phyloP scores from a whole-genome alignment of 2,797 vertebrate genomes.

The Leucoraja ocellata region DNA sequence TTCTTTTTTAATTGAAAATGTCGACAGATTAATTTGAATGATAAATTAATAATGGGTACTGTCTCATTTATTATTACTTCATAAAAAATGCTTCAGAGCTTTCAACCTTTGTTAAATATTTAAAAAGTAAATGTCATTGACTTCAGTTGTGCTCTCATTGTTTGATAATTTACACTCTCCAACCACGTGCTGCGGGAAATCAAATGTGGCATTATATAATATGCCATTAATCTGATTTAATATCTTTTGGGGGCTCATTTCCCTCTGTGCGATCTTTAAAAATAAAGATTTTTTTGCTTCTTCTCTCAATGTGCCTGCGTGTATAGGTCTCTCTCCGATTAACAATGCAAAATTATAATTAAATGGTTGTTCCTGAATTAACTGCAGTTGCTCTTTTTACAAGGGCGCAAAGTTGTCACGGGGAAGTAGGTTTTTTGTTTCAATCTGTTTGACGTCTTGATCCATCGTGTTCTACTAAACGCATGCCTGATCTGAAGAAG shows the following conservation, averaged over 20 bases:
- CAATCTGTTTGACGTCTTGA: neutral
- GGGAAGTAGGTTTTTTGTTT: neutral
- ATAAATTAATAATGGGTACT: conserved; percentile 33
- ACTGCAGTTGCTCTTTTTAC: neutral
- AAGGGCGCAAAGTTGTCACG: neutral
- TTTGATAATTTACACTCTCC: conserved; percentile 14
- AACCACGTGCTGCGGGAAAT: conserved; percentile 19
- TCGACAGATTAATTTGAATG: conserved; percentile 36
- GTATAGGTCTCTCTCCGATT: too few species aligned
- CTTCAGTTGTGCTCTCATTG: neutral
- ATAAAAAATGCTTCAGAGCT: conserved; percentile 29
- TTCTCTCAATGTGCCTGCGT: neutral
- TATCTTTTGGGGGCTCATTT: conserved; percentile 23
- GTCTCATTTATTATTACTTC: conserved; percentile 31
- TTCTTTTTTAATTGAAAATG: conserved; percentile 34
- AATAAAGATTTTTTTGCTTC: neutral
- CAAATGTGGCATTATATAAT: conserved; percentile 28
- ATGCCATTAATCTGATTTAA: conserved; percentile 8
- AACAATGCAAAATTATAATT: neutral
- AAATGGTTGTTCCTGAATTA: neutral
- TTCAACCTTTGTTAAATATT: conserved; percentile 37
- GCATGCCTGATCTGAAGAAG: neutral
- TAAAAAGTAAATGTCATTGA: conserved; percentile 30
- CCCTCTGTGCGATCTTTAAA: neutral
- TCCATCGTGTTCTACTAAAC: neutral